phyloP scores from a whole-genome alignment of 2,797 vertebrate genomes.

The Lacerta viridis region DNA sequence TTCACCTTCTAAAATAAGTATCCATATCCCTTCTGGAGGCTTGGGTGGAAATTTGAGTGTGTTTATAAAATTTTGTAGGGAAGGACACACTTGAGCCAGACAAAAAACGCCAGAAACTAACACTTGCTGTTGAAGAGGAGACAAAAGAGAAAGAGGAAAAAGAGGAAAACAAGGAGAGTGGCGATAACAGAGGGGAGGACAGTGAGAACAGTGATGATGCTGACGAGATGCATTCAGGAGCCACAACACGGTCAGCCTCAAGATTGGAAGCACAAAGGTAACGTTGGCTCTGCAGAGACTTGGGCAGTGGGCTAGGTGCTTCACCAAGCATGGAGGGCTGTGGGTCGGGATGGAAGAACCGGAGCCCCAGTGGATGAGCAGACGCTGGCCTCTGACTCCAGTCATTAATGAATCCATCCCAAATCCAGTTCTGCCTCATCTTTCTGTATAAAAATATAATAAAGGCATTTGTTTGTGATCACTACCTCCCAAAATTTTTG shows the following conservation, averaged over 20 bases:
- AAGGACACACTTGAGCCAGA: conserved; percentile 80
- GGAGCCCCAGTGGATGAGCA: neutral
- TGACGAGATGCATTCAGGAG: conserved; percentile 80
- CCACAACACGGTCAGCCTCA: conserved; percentile 89
- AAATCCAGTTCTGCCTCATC: neutral
- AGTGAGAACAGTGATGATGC: conserved; percentile 83
- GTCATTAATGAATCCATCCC: neutral
- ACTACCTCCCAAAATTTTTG: too few species aligned
- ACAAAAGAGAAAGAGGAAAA: conserved; percentile 80
- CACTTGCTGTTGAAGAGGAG: conserved; percentile 74
- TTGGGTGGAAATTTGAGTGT: conserved; percentile 66
- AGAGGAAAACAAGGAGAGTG: conserved; percentile 81
- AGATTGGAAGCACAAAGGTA: conserved; percentile 95
- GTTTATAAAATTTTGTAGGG: conserved; percentile 75
- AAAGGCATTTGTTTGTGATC: too few species aligned
- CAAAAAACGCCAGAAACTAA: conserved; percentile 79
- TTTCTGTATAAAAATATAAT: neutral
- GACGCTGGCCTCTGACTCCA: neutral
- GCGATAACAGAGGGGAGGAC: conserved; percentile 65
- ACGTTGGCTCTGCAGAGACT: conserved; percentile 1
- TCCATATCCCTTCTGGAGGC: conserved; percentile 58
- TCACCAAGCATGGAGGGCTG: neutral
- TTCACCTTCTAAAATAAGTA: conserved; percentile 56
- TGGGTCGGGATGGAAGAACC: neutral
- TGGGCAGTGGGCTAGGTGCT: neutral